Evolutionary conservation across 2,113 vertebrate species (phyloP), one percentile per base, ranked within the genome.

Genomic region (Laterallus jamaicensis): DNA sequence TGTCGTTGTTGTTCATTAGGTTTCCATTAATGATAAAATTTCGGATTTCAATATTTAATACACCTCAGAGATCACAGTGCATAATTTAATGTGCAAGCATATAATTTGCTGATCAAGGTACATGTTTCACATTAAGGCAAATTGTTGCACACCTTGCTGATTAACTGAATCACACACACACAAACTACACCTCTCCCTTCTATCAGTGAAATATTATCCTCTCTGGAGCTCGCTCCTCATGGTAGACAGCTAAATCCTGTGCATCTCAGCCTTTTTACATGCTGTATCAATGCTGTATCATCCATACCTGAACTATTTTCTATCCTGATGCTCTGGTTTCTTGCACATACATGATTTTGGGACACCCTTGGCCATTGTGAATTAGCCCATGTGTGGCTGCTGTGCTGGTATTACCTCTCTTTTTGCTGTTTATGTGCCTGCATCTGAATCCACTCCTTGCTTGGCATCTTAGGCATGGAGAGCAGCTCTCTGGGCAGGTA

Each of bases 71-170:
- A 96, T 95, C 93, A 93, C 13, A 28, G 62, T 29, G 44, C 66
- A 71, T 91, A 92, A 95, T 88, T 94, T 95, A 95, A 94, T 35
- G 80, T 44, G 69, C 83, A 91, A 88, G 92, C 42, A 92, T 80
- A 86, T 96, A 95, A 95, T 88, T 84, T 93, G 92, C 93, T 93
- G 92, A 96, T 95, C 88, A 92, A 95, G 77, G 80, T 88, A 75
- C 58, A n/a, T 4, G 37, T 47, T 92, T 94, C 13, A 10, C 60
- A 95, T 92, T 73, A 94, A 86, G 37, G 66, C 58, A 93, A 86
- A 90, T 62, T 62, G 80, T 88, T 64, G 44, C 69, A 58, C 62
- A 82, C 66, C 93, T 86, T 90, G 71, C 76, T 76, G 91, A 78
- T 96, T 93, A 95, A 78, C 62, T 75, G 39, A 56, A 55, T 68